Percentiles rank a stretch among this genome's conserved stretches.
These are phyloP conservation scores for Muntiacus muntjak DNA, from an alignment of 2,113 vertebrate species.

Conservation along the genomic window DNA sequence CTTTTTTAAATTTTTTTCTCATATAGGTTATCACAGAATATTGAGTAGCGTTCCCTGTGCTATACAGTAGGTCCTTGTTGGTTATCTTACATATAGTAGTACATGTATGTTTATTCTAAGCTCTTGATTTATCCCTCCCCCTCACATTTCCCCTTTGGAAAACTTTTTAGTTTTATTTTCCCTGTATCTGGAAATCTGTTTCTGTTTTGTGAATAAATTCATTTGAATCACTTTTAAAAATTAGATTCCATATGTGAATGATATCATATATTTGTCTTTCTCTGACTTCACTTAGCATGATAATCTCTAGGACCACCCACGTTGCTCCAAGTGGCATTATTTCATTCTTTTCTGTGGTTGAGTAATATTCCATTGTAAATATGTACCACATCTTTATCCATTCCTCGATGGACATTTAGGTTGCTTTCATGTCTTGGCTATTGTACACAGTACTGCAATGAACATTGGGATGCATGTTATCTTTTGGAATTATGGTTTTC, in stretches of 20 bases:
- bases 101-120: neutral
- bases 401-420: neutral
- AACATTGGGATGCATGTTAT: neutral
- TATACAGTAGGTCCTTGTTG: neutral
- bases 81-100: neutral
- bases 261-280: neutral
- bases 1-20: neutral
- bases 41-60: neutral
- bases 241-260: neutral
- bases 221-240: neutral
- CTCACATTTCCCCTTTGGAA: neutral
- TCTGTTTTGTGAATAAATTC: neutral
- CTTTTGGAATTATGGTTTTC: neutral
- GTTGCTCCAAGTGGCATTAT: neutral
- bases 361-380: neutral
- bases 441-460: neutral
- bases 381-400: neutral
- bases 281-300: neutral
- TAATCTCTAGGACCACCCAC: neutral
- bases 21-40: neutral
- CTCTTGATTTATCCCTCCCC: neutral
- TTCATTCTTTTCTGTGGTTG: neutral
- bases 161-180: neutral
- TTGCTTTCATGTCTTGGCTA: neutral
- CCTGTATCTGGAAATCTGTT: neutral